phyloP scores from a whole-genome alignment of 2,797 vertebrate genomes.

The Oreochromis grahami region DNA sequence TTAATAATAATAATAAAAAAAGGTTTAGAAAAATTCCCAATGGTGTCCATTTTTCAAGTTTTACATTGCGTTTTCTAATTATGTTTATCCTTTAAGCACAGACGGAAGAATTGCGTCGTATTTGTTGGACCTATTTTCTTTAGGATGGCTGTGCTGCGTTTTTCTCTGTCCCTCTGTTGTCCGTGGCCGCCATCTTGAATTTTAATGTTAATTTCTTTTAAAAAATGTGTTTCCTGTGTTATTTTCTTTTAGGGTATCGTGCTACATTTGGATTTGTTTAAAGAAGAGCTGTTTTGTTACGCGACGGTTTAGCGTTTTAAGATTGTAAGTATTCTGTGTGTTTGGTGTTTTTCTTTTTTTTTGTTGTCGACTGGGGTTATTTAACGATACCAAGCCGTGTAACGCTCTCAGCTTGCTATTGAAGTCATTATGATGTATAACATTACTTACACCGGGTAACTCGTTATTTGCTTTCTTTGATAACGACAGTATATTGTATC shows the following conservation, averaged over 20 bases:
- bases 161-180: constrained; percentile 48
- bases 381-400: constrained; percentile 55
- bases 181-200: constrained; percentile 81
- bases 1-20: too few species aligned
- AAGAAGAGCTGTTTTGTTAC: neutral
- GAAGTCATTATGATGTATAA: constrained; percentile 9
- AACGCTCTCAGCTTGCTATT: constrained; percentile 26
- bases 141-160: constrained; percentile 64
- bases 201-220: constrained; percentile 79
- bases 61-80: rapidly evolving
- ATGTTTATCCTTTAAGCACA: neutral
- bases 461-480: neutral
- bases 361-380: constrained; percentile 34
- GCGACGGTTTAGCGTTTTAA: neutral
- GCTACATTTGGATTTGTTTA: constrained; percentile 31
- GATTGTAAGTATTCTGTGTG: constrained; percentile 47
- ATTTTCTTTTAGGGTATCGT: constrained; percentile 46
- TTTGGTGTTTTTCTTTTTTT: neutral
- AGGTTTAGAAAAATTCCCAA: neutral
- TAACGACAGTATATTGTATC: neutral
- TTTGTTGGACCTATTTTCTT: constrained; percentile 69
- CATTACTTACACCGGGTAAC: neutral
- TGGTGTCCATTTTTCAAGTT: rapidly evolving
- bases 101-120: neutral
- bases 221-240: constrained; percentile 71